These are phyloP conservation scores for Addax nasomaculatus DNA, from an alignment of 2,113 vertebrate genomes.

Conservation along the genomic window DNA sequence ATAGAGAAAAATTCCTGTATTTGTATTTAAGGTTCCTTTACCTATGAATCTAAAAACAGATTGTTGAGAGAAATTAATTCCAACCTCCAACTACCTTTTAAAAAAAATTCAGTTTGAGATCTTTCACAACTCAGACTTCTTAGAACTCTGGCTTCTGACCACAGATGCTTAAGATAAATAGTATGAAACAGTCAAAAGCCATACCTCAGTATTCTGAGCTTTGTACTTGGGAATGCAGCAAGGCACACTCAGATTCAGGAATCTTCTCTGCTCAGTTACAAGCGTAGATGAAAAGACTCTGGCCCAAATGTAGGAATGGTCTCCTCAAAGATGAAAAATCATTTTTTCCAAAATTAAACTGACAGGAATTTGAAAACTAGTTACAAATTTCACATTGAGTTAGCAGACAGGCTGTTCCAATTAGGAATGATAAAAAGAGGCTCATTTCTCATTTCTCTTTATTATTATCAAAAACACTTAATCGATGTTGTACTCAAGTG, in stretches of 20 bases:
- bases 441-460: not conserved
- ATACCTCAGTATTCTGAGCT: slow-evolving; percentile 6
- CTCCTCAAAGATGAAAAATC: not conserved
- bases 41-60: not conserved
- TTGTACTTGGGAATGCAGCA: not conserved
- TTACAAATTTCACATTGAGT: not conserved
- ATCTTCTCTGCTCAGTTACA: not conserved
- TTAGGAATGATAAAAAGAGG: not conserved
- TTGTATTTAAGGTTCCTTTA: slow-evolving; percentile 17
- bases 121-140: not conserved
- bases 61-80: not conserved
- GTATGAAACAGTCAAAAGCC: not conserved
- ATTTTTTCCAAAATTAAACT: not conserved
- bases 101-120: not conserved
- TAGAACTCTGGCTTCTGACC: slow-evolving; percentile 7
- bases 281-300: not conserved
- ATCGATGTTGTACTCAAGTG: not conserved
- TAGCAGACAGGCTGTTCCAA: not conserved
- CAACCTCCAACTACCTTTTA: not conserved
- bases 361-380: not conserved
- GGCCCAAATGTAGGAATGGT: not conserved
- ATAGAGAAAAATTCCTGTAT: not conserved
- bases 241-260: not conserved
- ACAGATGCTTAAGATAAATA: slow-evolving; percentile 26
- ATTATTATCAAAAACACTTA: not conserved